phyloP scores from a whole-genome alignment of 2,797 vertebrate species.

The Falco concolor region DNA sequence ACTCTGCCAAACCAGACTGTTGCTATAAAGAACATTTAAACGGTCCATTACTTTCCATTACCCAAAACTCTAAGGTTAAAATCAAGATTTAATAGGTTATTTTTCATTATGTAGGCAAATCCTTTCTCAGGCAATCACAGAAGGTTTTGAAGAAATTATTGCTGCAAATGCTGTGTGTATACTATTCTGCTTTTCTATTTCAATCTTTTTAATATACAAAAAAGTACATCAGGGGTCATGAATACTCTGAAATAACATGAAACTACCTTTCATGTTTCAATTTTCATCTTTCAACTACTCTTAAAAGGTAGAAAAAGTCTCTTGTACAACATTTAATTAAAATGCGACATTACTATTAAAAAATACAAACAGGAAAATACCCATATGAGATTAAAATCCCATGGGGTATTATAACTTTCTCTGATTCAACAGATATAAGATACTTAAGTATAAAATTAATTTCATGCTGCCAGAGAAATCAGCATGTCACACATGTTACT shows the following conservation, averaged over 20 bases:
- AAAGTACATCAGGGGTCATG: not conserved
- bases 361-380: not conserved
- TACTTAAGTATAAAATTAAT: not conserved
- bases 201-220: not conserved
- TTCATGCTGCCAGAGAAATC: not conserved
- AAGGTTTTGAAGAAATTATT: not conserved
- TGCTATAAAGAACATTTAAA: not conserved
- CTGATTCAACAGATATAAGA: not conserved
- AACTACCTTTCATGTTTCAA: not conserved
- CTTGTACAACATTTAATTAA: not conserved
- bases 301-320: not conserved
- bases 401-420: not conserved
- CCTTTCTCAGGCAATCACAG: not conserved
- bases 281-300: not conserved
- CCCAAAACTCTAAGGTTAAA: not conserved
- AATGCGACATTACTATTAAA: not conserved
- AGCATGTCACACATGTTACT: not conserved
- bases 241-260: not conserved
- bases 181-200: not conserved
- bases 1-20: not conserved
- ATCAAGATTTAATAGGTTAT: not conserved
- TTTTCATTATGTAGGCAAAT: not conserved
- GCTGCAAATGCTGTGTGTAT: not conserved
- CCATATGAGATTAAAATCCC: not conserved
- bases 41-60: not conserved